Evolutionary conservation across 2,888 invertebrate genomes (phyloP).

Genomic region (Ypsolopha scabrella): DNA sequence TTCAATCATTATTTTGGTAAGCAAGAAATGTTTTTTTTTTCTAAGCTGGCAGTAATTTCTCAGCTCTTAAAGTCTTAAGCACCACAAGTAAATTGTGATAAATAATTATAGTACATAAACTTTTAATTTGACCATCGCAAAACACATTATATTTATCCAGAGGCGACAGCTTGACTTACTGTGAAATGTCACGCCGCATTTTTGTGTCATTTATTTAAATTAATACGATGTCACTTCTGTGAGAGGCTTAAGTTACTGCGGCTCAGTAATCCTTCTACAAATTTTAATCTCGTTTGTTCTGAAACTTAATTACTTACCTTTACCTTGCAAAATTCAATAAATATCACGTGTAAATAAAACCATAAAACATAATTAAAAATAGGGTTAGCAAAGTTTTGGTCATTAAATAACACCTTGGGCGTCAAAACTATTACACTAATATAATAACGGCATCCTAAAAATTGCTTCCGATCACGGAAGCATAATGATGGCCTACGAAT

Average conservation of each 20-base stretch:
- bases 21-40: too few species aligned
- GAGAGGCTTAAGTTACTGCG: neutral
- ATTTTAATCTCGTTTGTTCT: neutral
- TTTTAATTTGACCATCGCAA: neutral
- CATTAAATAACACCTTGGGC: conserved; percentile 27
- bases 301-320: neutral
- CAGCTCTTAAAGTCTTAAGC: too few species aligned
- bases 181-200: neutral
- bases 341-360: neutral
- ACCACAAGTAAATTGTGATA: conserved; percentile 3
- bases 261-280: neutral
- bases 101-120: conserved; percentile 2
- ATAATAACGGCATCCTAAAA: conserved; percentile 13
- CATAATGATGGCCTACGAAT: neutral
- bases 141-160: conserved; percentile 1
- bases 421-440: neutral
- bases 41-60: too few species aligned
- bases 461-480: conserved; percentile 54
- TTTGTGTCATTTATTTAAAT: conserved; percentile 6
- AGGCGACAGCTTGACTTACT: conserved; percentile 3
- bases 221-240: neutral
- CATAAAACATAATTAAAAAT: neutral
- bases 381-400: conserved; percentile 12
- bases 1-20: too few species aligned
- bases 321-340: neutral